Evolutionary conservation across 2,797 vertebrate genomes (phyloP).

Genomic region (Meda fulgida): DNA sequence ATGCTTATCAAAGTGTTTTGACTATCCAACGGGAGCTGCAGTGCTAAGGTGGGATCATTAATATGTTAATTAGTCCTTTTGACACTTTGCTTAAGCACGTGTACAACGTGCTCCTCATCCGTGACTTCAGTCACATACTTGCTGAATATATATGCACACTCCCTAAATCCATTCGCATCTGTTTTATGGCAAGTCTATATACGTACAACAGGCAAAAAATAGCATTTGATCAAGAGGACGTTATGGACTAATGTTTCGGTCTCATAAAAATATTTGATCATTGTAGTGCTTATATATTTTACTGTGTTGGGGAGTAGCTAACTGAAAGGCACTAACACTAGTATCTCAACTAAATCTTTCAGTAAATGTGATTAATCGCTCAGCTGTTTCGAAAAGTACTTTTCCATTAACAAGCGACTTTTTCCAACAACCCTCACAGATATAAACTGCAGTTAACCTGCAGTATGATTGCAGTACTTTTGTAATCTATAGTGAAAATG

Average conservation of each 20-base stretch:
- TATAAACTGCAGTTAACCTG: no score
- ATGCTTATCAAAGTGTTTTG: conserved; percentile 87
- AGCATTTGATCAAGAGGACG: conserved; percentile 49
- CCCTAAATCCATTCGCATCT: conserved; percentile 39
- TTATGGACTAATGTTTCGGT: conserved; percentile 44
- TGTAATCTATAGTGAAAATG: no score
- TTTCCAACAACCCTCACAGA: no score
- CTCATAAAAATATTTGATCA: background rate
- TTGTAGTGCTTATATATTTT: background rate
- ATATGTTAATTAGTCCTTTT: conserved; percentile 83
- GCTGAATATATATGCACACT: conserved; percentile 56
- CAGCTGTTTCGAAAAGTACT: no score
- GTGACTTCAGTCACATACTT: conserved; percentile 55
- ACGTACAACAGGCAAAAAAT: conserved; percentile 30
- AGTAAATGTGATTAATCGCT: background rate
- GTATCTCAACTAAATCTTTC: background rate
- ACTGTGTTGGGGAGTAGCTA: background rate
- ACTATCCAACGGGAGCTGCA: conserved; percentile 80
- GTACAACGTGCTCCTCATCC: conserved; percentile 60
- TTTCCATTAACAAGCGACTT: no score
- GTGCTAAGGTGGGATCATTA: conserved; percentile 84
- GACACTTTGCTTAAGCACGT: conserved; percentile 57
- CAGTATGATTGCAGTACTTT: no score
- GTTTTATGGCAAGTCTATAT: conserved; percentile 33
- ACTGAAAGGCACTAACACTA: background rate